Evolutionary conservation across 1,140 invertebrate species (phyloP).

Genomic region (Formica selysi): DNA sequence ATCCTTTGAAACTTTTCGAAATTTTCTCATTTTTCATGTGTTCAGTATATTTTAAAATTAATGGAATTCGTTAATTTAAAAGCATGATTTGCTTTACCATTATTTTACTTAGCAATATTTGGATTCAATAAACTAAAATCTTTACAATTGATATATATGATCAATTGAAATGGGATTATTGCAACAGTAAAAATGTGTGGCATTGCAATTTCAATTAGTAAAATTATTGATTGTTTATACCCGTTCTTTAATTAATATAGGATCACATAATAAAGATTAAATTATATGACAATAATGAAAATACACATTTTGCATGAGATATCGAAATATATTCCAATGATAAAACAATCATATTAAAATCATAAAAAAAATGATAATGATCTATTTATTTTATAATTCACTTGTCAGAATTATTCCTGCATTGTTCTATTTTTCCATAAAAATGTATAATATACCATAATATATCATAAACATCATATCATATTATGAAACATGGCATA

Average conservation of each 20-base stretch:
- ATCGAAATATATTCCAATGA: not conserved
- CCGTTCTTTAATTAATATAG: not conserved
- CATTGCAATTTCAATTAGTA: conserved; percentile 16
- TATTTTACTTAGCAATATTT: conserved; percentile 7
- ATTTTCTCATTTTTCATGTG: not conserved
- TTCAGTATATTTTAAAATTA: not conserved
- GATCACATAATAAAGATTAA: not conserved
- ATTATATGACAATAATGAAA: not conserved
- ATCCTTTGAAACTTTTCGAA: not conserved
- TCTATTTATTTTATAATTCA: conserved; percentile 6
- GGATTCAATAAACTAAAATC: not conserved
- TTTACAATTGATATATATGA: not conserved
- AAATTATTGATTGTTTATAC: conserved; percentile 12
- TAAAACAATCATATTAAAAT: not conserved
- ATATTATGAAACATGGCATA: not conserved
- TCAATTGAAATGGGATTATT: conserved; percentile 1
- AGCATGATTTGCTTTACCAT: not conserved
- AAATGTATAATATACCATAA: conserved; percentile 8
- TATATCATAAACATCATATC: too few species aligned
- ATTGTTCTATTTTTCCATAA: not conserved
- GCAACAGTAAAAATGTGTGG: too few species aligned
- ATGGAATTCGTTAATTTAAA: not conserved
- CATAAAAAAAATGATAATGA: conserved; percentile 18
- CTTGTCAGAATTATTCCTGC: not conserved
- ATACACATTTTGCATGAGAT: not conserved